Evolutionary conservation across 2,113 vertebrate species (phyloP), one percentile per base, ranked within the genome.

Genomic region (Chloropsis hardwickii): DNA sequence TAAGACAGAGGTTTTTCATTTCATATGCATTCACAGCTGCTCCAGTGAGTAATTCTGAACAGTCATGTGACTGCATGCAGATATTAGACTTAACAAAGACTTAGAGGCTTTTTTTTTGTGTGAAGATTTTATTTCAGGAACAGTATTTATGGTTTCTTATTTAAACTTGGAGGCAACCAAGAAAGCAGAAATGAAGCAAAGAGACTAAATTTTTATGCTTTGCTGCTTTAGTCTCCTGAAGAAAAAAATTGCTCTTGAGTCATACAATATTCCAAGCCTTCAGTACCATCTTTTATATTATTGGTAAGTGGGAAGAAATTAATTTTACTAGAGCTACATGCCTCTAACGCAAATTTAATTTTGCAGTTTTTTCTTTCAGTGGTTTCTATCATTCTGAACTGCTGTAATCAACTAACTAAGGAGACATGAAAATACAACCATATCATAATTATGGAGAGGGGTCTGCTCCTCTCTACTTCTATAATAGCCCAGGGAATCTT

Each of bases 61-160:
- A 94, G 51, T 70, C 92, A 94, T 14, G 3, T 92, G 93, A 84
- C 69, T 86, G 18, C 18, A 45, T 48, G 70, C 51, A 90, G 74
- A 93, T 79, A 93, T 92, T 79, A 84, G 80, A 78, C 54, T 86
- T 84, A 87, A 92, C 61, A 86, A 91, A 88, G 72, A 79, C 54
- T 92, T 91, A 81, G 57, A 91, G 31, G 50, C 5, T 33, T 58
- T 70, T 60, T 91, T 91, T 48, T 22, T 84, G 40, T 81, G 35
- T 56, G 48, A 85, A 58, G 50, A n/a, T 93, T 94, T 95, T 93
- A 96, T 95, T 95, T 96, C 81, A 91, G 88, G 80, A 93, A 42
- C 57, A 92, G 58, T 78, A 90, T 95, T 96, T 96, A 89, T 88
- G 71, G 39, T 60, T 93, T 93, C 80, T 77, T 92, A 78, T 96